These are phyloP conservation scores for Tineola bisselliella DNA, from an alignment of 2,888 invertebrate species.

Conservation along the genomic window DNA sequence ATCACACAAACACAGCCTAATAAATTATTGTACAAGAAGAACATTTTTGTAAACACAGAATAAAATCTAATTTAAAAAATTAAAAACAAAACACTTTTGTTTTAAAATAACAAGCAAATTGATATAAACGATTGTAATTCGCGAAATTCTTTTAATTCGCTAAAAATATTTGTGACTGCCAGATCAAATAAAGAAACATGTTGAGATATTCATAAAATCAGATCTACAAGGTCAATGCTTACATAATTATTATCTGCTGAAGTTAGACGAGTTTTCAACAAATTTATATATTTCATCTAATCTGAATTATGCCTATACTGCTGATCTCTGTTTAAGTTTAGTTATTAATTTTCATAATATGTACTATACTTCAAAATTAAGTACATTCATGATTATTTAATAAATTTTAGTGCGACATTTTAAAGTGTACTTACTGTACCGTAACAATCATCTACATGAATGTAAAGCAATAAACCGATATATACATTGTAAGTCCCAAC, in stretches of 20 bases:
- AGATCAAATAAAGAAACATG: slow-evolving; percentile 1
- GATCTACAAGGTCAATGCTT: slow-evolving; percentile 4
- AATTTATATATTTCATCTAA: not conserved
- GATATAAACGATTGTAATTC: not conserved
- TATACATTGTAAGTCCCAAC: too few species aligned
- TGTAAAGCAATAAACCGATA: too few species aligned
- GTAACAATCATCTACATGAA: too few species aligned
- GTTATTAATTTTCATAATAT: too few species aligned
- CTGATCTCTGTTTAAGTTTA: too few species aligned
- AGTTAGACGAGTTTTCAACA: not conserved
- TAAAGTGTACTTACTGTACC: too few species aligned
- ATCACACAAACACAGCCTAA: too few species aligned
- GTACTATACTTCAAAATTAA: too few species aligned
- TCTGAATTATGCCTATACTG: too few species aligned
- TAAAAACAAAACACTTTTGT: not conserved
- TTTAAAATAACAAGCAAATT: not conserved
- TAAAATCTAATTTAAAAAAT: not conserved
- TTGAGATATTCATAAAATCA: not conserved
- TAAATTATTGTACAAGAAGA: too few species aligned
- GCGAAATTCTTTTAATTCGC: not conserved
- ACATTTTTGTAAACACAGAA: not conserved
- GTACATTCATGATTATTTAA: too few species aligned
- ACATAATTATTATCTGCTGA: not conserved
- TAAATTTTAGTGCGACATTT: too few species aligned
- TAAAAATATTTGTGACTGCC: slow-evolving; percentile 2